Base-by-base conservation (phyloP, 2,797 vertebrate species). In the Rhabdomys pumilio region DNA sequence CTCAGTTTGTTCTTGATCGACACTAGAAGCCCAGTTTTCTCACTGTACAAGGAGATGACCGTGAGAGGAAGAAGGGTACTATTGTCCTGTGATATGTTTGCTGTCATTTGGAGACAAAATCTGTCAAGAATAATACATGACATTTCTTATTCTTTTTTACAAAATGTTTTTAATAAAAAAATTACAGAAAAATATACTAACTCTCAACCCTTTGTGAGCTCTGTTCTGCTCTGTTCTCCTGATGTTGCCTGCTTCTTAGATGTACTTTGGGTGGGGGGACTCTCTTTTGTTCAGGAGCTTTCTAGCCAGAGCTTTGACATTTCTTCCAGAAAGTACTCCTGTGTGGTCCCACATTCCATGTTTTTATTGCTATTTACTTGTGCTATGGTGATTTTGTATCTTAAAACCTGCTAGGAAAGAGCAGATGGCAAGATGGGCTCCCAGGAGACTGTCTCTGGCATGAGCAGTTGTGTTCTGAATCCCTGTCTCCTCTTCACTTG, bases 21-120 rank as follows among this genome's bases (percentile, higher is more conserved):
- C 73, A 65, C 93, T 6, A 67, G 19, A 90, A 80, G 41, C 20
- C n/a, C 55, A 2, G 17, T 34, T 81, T 96, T 90, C 76, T 96
- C 57, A 72, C 4, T 61, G 59, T 67, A 2, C 17, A 63, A 44
- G 0, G n/a, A 69, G 13, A 26, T 57, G 26, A 7, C 19, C 55
- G 65, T 69, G 79, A 31, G 3, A 38, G 12, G n/a, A 14, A 83
- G 29, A 11, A 9, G 29, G n/a, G 22, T 13, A 2, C 79, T 72
- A 19, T 15, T 47, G 29, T 15, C 41, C 26, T 14, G 24, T 34
- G 50, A 24, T 31, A 2, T 65, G 53, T 38, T 94, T 79, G 77
- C n/a, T 93, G 0, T 95, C 31, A 87, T 15, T 83, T 82, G n/a
- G 76, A 44, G 50, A 47, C 29, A 82, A 59, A 94, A 81, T 93